Conservation (phyloP, 2,888 invertebrate species). For the Cryptops parisi region DNA sequence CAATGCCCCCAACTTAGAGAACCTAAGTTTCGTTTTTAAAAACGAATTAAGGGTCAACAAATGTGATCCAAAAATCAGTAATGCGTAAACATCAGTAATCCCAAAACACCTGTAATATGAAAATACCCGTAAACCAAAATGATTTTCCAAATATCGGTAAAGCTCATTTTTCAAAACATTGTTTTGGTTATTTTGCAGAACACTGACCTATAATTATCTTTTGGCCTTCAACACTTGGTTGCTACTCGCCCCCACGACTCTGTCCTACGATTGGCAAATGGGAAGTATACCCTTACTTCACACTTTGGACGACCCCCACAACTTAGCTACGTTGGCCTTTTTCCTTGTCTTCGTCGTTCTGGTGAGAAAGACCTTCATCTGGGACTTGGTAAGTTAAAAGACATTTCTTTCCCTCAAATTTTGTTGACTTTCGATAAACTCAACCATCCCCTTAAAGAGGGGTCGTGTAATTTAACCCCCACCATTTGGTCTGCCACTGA, state of each 20-base stretch:
- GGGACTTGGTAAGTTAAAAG: constrained; percentile 4
- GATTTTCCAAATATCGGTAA: too few relatives aligned
- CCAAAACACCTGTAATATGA: too few relatives aligned
- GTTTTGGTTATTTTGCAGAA: constrained; percentile 42
- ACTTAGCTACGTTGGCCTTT: constrained; percentile 28
- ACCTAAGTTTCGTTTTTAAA: too few relatives aligned
- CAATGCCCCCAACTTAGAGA: too few relatives aligned
- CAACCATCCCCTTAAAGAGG: too few relatives aligned
- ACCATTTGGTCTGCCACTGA: background rate
- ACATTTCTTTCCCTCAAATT: background rate
- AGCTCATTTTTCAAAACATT: too few relatives aligned
- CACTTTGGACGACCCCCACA: constrained; percentile 52
- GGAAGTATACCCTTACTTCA: constrained; percentile 66
- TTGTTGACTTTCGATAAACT: too few relatives aligned
- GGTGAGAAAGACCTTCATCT: constrained; percentile 2
- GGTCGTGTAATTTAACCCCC: too few relatives aligned
- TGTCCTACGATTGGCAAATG: constrained; percentile 85
- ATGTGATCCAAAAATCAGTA: too few relatives aligned
- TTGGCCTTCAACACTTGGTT: constrained; percentile 72
- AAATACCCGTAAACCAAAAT: too few relatives aligned
- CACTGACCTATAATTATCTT: constrained; percentile 66
- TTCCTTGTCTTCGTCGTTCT: constrained; percentile 10
- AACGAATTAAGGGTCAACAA: too few relatives aligned
- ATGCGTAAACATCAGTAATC: too few relatives aligned
- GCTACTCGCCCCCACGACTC: constrained; percentile 56